Base-by-base conservation (phyloP, 2,797 vertebrate species). In the Scomberomorus guttatus region DNA sequence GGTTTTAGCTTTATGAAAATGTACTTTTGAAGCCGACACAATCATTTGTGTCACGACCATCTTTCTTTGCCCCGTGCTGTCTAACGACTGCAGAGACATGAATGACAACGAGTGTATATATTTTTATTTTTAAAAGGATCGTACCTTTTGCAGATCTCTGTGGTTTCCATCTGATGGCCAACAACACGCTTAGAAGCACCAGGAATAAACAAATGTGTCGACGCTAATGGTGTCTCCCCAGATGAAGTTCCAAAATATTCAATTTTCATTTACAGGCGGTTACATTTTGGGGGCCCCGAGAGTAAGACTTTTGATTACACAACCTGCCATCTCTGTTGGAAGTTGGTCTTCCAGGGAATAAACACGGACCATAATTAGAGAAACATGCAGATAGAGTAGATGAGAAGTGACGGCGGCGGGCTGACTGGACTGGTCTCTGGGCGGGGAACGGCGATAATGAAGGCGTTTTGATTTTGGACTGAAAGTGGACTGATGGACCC, bases 271-370 rank as follows among this genome's bases (percentile, higher is more conserved):
- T 89, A 75, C 83, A 86, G 81, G 24, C 89, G 66, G 82, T 86
- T 80, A 81, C 87, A 87, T 88, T 90, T 88, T 80, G 80, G 89
- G 72, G 78, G 67, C 86, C 90, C 81, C 82, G 42, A 81, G 89
- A 90, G 88, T 42, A 20, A 72, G 80, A 92, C 86, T 87, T 92
- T 91, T 93, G 91, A 93, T 93, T 91, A 91, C 88, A 88, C 89
- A 80, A 91, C 89, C 90, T 87, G 89, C 88, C 81, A 56, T 90
- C 92, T 92, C 93, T 77, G 90, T 78, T 90, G 93, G 88, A 90
- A 50, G 84, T 85, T 80, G 67, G 84, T 87, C 82, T 92, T 92
- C 86, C 77, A 79, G 87, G 90, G 87, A 92, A 89, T 90, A 91
- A 91, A 91, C 88, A 90, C 37, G 78, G 84, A 55, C 76, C 84